Evolutionary conservation across 2,888 invertebrate genomes (phyloP).

Genomic region (Oeneis ivallda): DNA sequence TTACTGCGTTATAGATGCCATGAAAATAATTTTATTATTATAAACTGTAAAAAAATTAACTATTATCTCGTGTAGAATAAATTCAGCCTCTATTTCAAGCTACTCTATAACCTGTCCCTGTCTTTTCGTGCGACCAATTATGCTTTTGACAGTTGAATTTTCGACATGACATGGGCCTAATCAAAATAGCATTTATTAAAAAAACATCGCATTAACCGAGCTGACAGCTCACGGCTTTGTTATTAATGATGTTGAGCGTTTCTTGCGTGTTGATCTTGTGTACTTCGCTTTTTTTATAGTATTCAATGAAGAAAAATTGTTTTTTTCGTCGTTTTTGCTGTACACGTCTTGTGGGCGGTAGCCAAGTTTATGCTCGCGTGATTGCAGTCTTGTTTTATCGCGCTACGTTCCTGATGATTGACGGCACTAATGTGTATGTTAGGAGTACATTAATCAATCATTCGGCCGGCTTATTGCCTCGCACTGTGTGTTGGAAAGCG

Average conservation of each 20-base stretch:
- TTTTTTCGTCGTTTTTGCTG: conserved; percentile 62
- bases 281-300: conserved; percentile 54
- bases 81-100: conserved; percentile 53
- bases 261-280: conserved; percentile 49
- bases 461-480: conserved; percentile 61
- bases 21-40: neutral
- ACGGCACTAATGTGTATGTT: conserved; percentile 69
- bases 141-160: conserved; percentile 82
- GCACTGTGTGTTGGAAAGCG: conserved; percentile 51
- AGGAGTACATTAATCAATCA: conserved; percentile 74
- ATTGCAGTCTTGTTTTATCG: conserved; percentile 66
- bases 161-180: conserved; percentile 83
- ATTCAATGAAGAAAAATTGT: conserved; percentile 71
- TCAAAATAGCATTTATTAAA: conserved; percentile 82
- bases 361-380: conserved; percentile 61
- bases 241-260: conserved; percentile 70
- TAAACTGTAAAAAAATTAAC: neutral
- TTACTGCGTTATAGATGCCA: neutral
- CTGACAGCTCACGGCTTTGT: conserved; percentile 79
- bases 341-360: conserved; percentile 58
- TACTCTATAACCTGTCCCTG: conserved; percentile 61
- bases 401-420: conserved; percentile 64
- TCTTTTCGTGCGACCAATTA: conserved; percentile 79
- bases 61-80: conserved; percentile 9
- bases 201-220: conserved; percentile 76